Conservation (phyloP, 2,888 invertebrate species). For the Drosophila formosana region DNA sequence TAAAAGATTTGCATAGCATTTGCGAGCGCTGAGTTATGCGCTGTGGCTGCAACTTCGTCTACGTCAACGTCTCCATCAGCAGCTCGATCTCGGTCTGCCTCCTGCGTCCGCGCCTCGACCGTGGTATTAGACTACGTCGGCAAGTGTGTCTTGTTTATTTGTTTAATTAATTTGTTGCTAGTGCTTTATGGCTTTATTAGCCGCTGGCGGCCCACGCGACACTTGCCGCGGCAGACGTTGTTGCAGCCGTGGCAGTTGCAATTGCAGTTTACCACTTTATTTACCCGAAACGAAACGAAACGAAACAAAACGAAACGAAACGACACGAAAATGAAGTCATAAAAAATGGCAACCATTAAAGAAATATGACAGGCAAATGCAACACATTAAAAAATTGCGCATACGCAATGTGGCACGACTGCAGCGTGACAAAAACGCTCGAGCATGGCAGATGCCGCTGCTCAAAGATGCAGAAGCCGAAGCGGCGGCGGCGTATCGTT, state of each 20-base stretch:
- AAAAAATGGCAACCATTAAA: constrained; percentile 65
- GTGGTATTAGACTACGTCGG: too few relatives aligned
- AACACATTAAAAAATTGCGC: constrained; percentile 67
- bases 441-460: constrained; percentile 3
- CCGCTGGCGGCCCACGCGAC: constrained; percentile 60
- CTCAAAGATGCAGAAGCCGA: constrained; percentile 21
- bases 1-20: constrained; percentile 69
- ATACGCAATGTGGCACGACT: constrained; percentile 64
- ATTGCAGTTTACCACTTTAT: constrained; percentile 49
- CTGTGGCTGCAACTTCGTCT: constrained; percentile 26
- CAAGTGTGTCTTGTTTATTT: constrained; percentile 53
- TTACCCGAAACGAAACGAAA: constrained; percentile 2
- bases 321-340: constrained; percentile 65
- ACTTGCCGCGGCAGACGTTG: constrained; percentile 24
- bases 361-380: constrained; percentile 56
- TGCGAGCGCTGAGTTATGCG: constrained; percentile 24
- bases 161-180: constrained; percentile 74
- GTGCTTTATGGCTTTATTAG: constrained; percentile 70
- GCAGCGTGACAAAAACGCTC: not conserved
- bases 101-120: constrained; percentile 1
- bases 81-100: constrained; percentile 16
- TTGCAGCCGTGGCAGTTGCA: constrained; percentile 40
- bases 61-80: constrained; percentile 7
- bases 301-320: too few relatives aligned
- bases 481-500: not conserved